Evolutionary conservation across 2,113 vertebrate genomes (phyloP).

Genomic region (Oxyruncus cristatus): DNA sequence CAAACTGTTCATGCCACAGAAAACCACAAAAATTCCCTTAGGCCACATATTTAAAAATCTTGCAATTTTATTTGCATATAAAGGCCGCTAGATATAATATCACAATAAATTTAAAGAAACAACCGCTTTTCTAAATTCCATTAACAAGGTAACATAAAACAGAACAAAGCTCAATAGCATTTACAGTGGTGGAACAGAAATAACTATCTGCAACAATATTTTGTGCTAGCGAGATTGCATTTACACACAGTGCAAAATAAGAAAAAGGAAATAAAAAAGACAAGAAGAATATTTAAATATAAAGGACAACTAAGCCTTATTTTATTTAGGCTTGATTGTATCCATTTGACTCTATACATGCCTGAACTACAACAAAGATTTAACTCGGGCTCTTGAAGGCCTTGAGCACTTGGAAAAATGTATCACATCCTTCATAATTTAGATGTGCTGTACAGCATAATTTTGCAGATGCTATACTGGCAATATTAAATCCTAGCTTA

Average conservation of each 20-base stretch:
- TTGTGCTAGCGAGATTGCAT: constrained; percentile 99
- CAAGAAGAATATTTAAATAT: constrained; percentile 89
- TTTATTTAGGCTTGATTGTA: constrained; percentile 84
- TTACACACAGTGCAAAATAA: constrained; percentile 99
- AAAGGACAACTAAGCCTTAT: constrained; percentile 89
- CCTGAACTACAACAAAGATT: constrained; percentile 73
- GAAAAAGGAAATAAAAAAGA: constrained; percentile 76
- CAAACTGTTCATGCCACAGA: background rate
- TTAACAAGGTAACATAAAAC: constrained; percentile 90
- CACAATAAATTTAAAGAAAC: constrained; percentile 97
- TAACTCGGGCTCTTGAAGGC: constrained; percentile 74
- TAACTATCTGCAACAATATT: constrained; percentile 91
- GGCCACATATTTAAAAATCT: constrained; percentile 88
- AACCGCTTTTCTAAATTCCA: constrained; percentile 88
- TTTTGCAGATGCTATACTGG: constrained; percentile 71
- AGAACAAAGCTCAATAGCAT: constrained; percentile 86
- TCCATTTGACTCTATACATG: constrained; percentile 76
- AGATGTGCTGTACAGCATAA: constrained; percentile 65
- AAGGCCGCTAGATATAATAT: constrained; percentile 99
- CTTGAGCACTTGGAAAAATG: constrained; percentile 69
- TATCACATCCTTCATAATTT: constrained; percentile 71
- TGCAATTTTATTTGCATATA: constrained; percentile 99
- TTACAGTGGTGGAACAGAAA: constrained; percentile 91
- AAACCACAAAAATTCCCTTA: constrained; percentile 2
- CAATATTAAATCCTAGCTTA: constrained; percentile 78